These are phyloP conservation scores for Argyrosomus regius DNA, from an alignment of 2,797 vertebrate genomes.

Conservation along the genomic window DNA sequence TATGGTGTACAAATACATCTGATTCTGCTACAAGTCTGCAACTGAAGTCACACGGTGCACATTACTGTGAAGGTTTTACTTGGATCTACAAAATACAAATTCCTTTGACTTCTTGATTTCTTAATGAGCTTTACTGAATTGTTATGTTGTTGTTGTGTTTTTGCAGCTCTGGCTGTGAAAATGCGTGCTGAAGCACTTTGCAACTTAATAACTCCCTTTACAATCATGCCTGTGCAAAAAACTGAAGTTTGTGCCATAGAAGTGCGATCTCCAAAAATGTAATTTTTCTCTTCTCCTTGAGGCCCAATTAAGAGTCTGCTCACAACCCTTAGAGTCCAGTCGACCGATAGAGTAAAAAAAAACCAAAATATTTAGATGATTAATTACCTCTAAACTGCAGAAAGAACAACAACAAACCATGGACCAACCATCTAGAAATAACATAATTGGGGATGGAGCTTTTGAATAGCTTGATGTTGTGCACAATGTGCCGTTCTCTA, in stretches of 20 bases:
- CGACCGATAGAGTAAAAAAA: constrained; percentile 26
- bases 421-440: constrained; percentile 38
- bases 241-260: constrained; percentile 23
- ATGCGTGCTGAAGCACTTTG: constrained; percentile 12
- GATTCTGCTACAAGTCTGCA: constrained; percentile 1
- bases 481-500: constrained; percentile 4
- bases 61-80: constrained; percentile 18
- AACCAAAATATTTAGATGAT: constrained; percentile 63
- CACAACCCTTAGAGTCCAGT: constrained; percentile 55
- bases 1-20: constrained; percentile 13
- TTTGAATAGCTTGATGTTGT: constrained; percentile 31
- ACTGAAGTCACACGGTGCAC: neutral
- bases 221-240: constrained; percentile 36
- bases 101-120: constrained; percentile 34
- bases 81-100: constrained; percentile 38
- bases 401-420: constrained; percentile 49
- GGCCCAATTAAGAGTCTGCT: constrained; percentile 67
- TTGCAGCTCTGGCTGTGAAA: constrained; percentile 26
- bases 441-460: constrained; percentile 42
- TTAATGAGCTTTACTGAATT: constrained; percentile 36
- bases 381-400: constrained; percentile 67
- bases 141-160: constrained; percentile 9
- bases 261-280: constrained; percentile 1
- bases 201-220: constrained; percentile 43
- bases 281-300: constrained; percentile 54